These are phyloP conservation scores for Lasius platythorax DNA, from an alignment of 2,888 invertebrate genomes.

Conservation along the genomic window DNA sequence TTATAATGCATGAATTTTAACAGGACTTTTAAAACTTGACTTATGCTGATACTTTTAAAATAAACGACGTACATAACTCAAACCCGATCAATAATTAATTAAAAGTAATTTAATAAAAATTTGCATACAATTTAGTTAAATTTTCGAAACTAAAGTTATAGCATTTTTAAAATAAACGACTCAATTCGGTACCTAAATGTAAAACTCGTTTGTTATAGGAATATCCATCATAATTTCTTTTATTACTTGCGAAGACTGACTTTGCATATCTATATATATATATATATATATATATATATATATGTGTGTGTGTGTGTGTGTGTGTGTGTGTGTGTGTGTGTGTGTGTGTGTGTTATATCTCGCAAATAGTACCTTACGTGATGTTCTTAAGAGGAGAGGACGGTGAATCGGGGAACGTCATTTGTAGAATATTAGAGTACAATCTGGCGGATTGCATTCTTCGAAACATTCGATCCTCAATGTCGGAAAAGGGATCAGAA, in stretches of 20 bases:
- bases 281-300: no score
- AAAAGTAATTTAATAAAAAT: slow-evolving; percentile 4
- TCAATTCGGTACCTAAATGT: not conserved
- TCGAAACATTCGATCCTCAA: slow-evolving; percentile 47
- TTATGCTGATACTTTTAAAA: not conserved
- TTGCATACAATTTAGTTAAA: not conserved
- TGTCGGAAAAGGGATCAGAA: slow-evolving; percentile 16
- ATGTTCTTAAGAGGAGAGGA: slow-evolving; percentile 5
- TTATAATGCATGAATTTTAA: slow-evolving; percentile 5
- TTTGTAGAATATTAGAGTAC: slow-evolving; percentile 55
- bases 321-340: not conserved
- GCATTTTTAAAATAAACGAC: not conserved
- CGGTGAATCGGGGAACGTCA: slow-evolving; percentile 40
- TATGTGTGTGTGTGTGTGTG: not conserved
- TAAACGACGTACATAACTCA: not conserved
- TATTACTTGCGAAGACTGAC: not conserved
- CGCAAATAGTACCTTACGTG: slow-evolving; percentile 26
- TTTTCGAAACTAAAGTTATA: not conserved
- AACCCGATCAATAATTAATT: not conserved
- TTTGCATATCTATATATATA: not conserved
- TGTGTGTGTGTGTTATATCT: not conserved
- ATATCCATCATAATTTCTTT: slow-evolving; percentile 2
- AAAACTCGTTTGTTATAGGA: not conserved
- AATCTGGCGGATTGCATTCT: slow-evolving; percentile 56
- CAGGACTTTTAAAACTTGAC: not conserved